phyloP scores from a whole-genome alignment of 1,140 invertebrate species.

The Megalopta genalis region DNA sequence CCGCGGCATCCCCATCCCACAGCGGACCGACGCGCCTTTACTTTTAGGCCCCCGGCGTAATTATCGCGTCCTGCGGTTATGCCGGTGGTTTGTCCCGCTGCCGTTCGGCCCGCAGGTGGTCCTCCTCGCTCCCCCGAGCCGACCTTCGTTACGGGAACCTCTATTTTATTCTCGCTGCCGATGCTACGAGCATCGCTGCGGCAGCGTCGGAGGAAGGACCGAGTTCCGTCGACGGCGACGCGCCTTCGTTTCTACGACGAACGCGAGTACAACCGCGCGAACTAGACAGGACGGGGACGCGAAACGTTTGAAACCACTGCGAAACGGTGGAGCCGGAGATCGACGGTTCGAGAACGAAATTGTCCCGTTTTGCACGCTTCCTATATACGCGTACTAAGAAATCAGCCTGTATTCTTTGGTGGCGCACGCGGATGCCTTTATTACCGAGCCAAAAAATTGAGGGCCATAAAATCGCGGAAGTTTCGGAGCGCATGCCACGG shows the following conservation, averaged over 20 bases:
- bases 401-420: slow-evolving; percentile 43
- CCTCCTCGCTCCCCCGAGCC: slow-evolving; percentile 42
- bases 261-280: no score
- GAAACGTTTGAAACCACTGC: no score
- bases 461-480: slow-evolving; percentile 62
- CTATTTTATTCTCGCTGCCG: slow-evolving; percentile 20
- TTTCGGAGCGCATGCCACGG: slow-evolving; percentile 60
- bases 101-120: slow-evolving; percentile 67
- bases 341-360: no score
- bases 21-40: slow-evolving; percentile 38
- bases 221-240: no score
- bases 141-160: slow-evolving; percentile 29
- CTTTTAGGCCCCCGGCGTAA: slow-evolving; percentile 65
- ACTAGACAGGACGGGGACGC: no score
- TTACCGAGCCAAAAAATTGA: slow-evolving; percentile 14
- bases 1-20: slow-evolving; percentile 23
- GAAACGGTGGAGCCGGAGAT: no score
- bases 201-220: no score
- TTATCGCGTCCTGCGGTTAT: slow-evolving; percentile 71
- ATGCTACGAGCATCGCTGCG: background rate
- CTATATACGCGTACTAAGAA: background rate
- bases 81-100: slow-evolving; percentile 66
- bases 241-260: no score
- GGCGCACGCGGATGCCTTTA: slow-evolving; percentile 39
- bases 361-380: background rate